Base-by-base conservation (phyloP, 2,888 invertebrate species). In the Lasioglossum oenotherae region DNA sequence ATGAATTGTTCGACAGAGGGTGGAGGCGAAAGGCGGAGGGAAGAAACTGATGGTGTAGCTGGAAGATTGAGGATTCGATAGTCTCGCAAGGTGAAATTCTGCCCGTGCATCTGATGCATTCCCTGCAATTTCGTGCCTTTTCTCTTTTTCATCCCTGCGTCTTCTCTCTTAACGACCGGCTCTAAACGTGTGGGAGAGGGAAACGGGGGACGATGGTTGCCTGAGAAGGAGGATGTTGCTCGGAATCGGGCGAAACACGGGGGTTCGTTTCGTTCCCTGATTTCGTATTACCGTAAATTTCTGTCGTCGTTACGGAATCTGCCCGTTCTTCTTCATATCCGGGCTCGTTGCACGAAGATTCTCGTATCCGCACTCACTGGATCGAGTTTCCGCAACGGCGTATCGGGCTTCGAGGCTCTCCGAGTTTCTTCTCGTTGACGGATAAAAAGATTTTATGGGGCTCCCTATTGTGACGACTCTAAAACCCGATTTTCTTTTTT, bases 1-100 rank as follows among this genome's bases (percentile, higher is more conserved):
- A 78, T 73, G 78, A 73, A 78, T 81, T 78, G 81, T 69, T 72
- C 60, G 71, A 69, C 67, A 44, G 69, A 19, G 44, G 23, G 49
- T 38, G 38, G 27, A n/a, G 41, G 27, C 60, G 31, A 38, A 71
- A 14, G 64, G 60, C 5, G 16, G 35, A n/a, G 46, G 38, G 35
- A 27, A 57, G 31, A 35, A 64, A 78, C 46, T 67, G 57, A 82
- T 81, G 69, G 75, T 41, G 46, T 41, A 27, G 41, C 19, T 67
- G 16, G 72, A 82, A 78, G 76, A 82, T 73, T 31, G 73, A 82
- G 67, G 60, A 49, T 78, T 72, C 78, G 78, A 82, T 73, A 78
- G 78, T 38, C 23, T 67, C 31, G 64, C 31, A 41, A 31, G 53
- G 44, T 57, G 69, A 80, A 82, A 78, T 49, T 75, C 57, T 75